phyloP scores from a whole-genome alignment of 2,888 invertebrate species.

The Tipula unca region DNA sequence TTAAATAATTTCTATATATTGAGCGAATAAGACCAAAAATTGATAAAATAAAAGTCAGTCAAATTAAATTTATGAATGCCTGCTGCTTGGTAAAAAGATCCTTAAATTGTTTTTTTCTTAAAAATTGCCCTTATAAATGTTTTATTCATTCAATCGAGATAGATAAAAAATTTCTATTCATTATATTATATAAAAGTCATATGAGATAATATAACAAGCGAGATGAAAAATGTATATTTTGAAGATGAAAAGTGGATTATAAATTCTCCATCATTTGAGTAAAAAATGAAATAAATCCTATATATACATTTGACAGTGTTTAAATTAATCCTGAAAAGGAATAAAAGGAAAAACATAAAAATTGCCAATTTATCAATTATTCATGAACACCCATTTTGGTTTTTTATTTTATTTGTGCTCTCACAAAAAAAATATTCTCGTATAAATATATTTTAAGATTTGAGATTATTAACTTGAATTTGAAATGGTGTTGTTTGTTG shows the following conservation, averaged over 20 bases:
- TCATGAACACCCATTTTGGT: not conserved
- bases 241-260: not conserved
- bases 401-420: not conserved
- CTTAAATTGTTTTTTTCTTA: not conserved
- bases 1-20: too few species aligned
- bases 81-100: not conserved
- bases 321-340: not conserved
- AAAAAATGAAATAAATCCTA: not conserved
- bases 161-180: not conserved
- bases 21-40: not conserved
- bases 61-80: not conserved
- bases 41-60: not conserved
- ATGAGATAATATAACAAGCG: too few species aligned
- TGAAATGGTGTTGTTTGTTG: not conserved
- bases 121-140: not conserved
- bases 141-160: not conserved
- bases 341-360: not conserved
- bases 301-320: not conserved
- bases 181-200: not conserved
- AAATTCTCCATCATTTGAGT: not conserved
- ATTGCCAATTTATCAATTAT: constrained; percentile 4
- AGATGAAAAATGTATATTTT: not conserved
- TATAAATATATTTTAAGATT: not conserved
- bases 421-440: not conserved
- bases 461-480: not conserved